Evolutionary conservation across 92 coral and sea anemone species (phyloP).

Genomic region (Epizoanthus ramosus): DNA sequence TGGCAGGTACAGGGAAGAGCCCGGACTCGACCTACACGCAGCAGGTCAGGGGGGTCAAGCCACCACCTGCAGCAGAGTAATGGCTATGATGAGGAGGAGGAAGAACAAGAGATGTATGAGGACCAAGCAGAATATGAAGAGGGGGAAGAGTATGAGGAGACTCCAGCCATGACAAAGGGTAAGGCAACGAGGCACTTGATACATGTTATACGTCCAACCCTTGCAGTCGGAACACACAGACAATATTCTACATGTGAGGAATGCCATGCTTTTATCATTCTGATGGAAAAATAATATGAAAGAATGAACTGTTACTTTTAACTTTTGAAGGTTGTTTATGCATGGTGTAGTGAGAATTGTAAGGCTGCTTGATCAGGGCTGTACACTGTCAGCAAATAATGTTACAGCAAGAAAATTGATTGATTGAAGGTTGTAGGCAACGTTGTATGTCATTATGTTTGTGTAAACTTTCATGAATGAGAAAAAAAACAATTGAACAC

Average conservation of each 20-base stretch:
- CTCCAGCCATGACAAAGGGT: conserved; percentile 27
- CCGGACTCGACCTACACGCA: background rate
- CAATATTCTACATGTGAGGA: background rate
- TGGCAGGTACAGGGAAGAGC: conserved; percentile 23
- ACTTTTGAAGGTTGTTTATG: too few species aligned
- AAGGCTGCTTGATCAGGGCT: too few species aligned
- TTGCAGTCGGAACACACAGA: background rate
- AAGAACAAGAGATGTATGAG: conserved; percentile 17
- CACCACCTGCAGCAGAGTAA: conserved; percentile 12
- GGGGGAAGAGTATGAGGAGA: conserved; percentile 14
- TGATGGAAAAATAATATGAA: too few species aligned
- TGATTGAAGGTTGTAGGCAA: too few species aligned
- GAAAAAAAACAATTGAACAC: too few species aligned
- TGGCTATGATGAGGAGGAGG: conserved; percentile 45
- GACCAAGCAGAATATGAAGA: conserved; percentile 8
- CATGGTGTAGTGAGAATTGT: too few species aligned
- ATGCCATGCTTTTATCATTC: too few species aligned
- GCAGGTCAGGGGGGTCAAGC: background rate
- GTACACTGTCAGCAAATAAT: too few species aligned
- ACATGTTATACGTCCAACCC: background rate
- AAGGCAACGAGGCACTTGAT: background rate
- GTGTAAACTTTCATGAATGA: too few species aligned
- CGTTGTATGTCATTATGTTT: too few species aligned
- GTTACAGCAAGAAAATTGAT: too few species aligned
- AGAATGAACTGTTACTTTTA: too few species aligned